phyloP scores from a whole-genome alignment of 2,888 invertebrate genomes.

The Homarus gammarus region DNA sequence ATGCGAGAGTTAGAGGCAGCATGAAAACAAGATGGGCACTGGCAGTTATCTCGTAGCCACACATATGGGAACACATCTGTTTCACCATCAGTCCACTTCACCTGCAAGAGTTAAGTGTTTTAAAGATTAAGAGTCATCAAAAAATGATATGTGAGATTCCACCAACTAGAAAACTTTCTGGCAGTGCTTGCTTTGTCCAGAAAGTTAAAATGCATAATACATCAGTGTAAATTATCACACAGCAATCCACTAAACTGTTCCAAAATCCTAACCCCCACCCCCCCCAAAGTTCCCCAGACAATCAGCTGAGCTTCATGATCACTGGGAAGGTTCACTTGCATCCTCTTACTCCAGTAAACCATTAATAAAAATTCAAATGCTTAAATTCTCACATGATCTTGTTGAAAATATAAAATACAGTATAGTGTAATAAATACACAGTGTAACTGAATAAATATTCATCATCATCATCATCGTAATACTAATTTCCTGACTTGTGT shows the following conservation, averaged over 20 bases:
- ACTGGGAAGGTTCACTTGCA: no score
- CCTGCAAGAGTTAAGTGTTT: constrained; percentile 15
- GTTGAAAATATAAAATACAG: not conserved
- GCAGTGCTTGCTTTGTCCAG: no score
- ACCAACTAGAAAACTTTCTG: no score
- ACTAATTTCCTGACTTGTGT: no score
- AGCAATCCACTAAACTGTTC: no score
- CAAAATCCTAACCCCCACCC: no score
- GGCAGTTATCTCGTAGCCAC: constrained; percentile 74
- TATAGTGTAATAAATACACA: not conserved
- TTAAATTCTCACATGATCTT: no score
- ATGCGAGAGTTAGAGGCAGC: constrained; percentile 63
- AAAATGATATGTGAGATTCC: not conserved
- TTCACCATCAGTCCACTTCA: constrained; percentile 42
- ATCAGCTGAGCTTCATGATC: not conserved
- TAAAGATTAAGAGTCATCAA: not conserved
- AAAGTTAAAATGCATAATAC: no score
- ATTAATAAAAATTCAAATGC: no score
- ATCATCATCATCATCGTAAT: no score
- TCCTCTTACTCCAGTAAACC: no score
- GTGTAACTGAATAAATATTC: not conserved
- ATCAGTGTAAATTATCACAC: no score
- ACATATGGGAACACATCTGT: constrained; percentile 52
- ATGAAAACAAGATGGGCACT: constrained; percentile 74
- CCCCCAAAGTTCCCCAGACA: not conserved